phyloP scores from a whole-genome alignment of 35 echinoderm and acorn worm genomes.

The Lytechinus variegatus region DNA sequence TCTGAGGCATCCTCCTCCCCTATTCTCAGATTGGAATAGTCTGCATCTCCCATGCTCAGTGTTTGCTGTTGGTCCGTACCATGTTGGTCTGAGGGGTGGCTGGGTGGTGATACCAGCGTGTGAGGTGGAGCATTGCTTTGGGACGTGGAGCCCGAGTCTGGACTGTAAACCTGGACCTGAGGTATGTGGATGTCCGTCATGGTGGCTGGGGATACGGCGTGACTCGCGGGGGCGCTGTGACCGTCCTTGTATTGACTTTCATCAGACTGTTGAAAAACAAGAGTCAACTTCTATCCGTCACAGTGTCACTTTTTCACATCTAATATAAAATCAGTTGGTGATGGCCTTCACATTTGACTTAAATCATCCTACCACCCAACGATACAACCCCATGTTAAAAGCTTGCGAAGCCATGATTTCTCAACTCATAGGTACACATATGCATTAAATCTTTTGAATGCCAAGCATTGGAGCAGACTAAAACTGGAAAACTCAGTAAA shows the following conservation, averaged over 20 bases:
- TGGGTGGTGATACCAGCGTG: background rate
- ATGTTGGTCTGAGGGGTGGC: constrained; percentile 24
- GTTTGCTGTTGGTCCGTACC: background rate
- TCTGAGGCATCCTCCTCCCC: constrained; percentile 8
- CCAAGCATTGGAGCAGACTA: too few relatives aligned
- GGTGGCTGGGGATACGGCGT: constrained; percentile 47
- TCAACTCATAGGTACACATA: too few relatives aligned
- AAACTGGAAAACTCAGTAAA: too few relatives aligned
- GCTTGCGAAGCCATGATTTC: too few relatives aligned
- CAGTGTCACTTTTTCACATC: too few relatives aligned
- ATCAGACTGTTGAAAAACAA: constrained; percentile 61
- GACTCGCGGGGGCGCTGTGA: constrained; percentile 43
- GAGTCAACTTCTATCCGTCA: background rate
- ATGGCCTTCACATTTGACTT: too few relatives aligned
- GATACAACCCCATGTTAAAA: too few relatives aligned
- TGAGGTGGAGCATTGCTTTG: constrained; percentile 24
- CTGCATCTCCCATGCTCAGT: background rate
- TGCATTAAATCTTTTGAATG: too few relatives aligned
- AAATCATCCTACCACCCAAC: too few relatives aligned
- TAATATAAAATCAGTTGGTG: too few relatives aligned
- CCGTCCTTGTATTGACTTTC: constrained; percentile 88
- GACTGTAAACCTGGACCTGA: constrained; percentile 57
- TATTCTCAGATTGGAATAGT: constrained; percentile 21
- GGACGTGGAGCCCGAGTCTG: constrained; percentile 46
- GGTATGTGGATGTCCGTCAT: constrained; percentile 60